A percentile compares a stretch with the other conserved stretches of the same genome.
Evolutionary conservation across 2,888 invertebrate genomes (phyloP).

Genomic region (Merodon equestris): DNA sequence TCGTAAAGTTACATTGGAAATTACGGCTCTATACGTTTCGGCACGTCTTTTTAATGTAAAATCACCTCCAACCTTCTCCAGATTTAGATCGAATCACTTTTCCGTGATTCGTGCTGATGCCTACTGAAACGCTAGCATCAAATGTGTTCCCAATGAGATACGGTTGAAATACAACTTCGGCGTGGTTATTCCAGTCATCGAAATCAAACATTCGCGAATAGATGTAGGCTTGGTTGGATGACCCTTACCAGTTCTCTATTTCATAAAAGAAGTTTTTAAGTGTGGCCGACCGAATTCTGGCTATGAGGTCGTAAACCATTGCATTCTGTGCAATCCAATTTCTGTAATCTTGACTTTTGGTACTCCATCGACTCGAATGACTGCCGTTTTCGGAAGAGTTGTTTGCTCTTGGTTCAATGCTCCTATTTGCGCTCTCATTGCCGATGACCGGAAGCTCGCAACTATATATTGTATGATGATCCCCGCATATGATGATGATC

Average conservation of each 20-base stretch:
- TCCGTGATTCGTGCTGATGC: constrained; percentile 79
- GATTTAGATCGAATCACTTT: constrained; percentile 81
- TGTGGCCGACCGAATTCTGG: constrained; percentile 93
- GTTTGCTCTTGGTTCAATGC: constrained; percentile 76
- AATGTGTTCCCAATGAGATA: constrained; percentile 89
- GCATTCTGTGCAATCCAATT: constrained; percentile 93
- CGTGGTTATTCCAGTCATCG: constrained; percentile 99
- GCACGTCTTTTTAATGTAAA: constrained; percentile 83
- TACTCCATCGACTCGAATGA: constrained; percentile 94
- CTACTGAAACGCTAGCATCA: constrained; percentile 87
- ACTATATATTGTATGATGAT: too few species aligned
- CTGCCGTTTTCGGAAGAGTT: constrained; percentile 83
- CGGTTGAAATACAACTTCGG: constrained; percentile 93
- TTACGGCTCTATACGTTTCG: constrained; percentile 90
- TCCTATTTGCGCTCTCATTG: constrained; percentile 73
- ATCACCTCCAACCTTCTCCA: constrained; percentile 88
- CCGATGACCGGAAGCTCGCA: constrained; percentile 70
- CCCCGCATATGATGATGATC: too few species aligned
- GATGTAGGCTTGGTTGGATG: constrained; percentile 85
- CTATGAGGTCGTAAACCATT: constrained; percentile 93
- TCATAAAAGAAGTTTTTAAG: constrained; percentile 93
- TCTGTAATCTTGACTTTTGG: constrained; percentile 95
- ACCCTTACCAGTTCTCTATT: constrained; percentile 98
- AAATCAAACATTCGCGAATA: constrained; percentile 95
- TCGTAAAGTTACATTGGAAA: constrained; percentile 94